These are phyloP conservation scores for Lophotriccus pileatus DNA, from an alignment of 2,797 vertebrate species.

Conservation along the genomic window DNA sequence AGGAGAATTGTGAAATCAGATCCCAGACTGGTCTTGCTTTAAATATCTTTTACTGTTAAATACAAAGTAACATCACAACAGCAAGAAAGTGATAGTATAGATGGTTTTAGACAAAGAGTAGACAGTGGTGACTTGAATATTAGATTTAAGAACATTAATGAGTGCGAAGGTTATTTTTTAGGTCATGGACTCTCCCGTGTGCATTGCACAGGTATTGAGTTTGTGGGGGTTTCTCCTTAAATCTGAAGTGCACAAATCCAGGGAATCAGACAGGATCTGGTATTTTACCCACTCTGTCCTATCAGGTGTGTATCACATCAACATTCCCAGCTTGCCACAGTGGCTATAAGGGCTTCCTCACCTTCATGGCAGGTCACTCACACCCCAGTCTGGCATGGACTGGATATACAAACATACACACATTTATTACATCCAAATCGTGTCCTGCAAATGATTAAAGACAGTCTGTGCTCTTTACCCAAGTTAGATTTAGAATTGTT, in stretches of 20 bases:
- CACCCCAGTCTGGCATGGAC: not conserved
- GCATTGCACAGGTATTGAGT: not conserved
- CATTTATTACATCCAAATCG: not conserved
- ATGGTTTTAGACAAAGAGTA: not conserved
- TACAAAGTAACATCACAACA: not conserved
- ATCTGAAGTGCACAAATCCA: not conserved
- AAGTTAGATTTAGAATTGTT: not conserved
- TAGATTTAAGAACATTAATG: not conserved
- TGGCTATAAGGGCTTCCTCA: not conserved
- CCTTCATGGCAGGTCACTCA: not conserved
- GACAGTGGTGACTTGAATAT: not conserved
- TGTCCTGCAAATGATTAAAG: not conserved
- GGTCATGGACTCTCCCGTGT: not conserved
- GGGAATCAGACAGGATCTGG: not conserved
- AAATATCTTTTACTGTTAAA: not conserved
- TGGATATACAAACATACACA: not conserved
- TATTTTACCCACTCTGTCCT: not conserved
- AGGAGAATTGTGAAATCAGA: not conserved
- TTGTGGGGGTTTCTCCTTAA: not conserved
- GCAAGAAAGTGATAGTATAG: not conserved
- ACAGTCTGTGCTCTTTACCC: not conserved
- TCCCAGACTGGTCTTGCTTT: not conserved
- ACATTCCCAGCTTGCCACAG: not conserved
- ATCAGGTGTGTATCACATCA: rapidly evolving
- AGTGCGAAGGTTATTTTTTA: not conserved